Conservation (phyloP, 2,888 invertebrate species). For the Automeris io region DNA sequence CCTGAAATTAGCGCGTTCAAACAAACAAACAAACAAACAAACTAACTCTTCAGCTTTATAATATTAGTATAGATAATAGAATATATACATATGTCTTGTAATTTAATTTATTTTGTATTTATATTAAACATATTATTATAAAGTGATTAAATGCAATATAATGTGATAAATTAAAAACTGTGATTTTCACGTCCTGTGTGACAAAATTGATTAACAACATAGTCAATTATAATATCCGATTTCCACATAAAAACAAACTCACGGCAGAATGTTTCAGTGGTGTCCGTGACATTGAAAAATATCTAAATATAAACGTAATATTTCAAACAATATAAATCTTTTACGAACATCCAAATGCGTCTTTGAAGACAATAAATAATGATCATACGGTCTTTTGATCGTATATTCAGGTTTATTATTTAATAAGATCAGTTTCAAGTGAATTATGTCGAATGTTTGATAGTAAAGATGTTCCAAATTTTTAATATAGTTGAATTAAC, state of each 20-base stretch:
- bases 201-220: background rate
- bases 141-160: background rate
- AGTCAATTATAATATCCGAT: background rate
- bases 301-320: conserved; percentile 16
- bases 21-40: too few species aligned
- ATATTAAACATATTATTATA: too few species aligned
- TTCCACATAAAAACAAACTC: conserved; percentile 2
- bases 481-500: too few species aligned
- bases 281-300: conserved; percentile 22
- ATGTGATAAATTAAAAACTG: background rate
- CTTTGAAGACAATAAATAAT: conserved; percentile 20
- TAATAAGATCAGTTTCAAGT: conserved; percentile 1
- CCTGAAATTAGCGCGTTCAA: too few species aligned
- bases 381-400: conserved; percentile 9
- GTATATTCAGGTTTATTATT: conserved; percentile 5
- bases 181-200: background rate
- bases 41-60: too few species aligned
- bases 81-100: too few species aligned
- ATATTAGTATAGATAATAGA: too few species aligned
- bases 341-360: conserved; percentile 12
- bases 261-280: background rate
- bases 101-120: too few species aligned
- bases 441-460: too few species aligned
- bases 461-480: too few species aligned
- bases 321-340: conserved; percentile 11